Base-by-base conservation (phyloP, 2,888 invertebrate genomes). In the Orchesellides sinensis region DNA sequence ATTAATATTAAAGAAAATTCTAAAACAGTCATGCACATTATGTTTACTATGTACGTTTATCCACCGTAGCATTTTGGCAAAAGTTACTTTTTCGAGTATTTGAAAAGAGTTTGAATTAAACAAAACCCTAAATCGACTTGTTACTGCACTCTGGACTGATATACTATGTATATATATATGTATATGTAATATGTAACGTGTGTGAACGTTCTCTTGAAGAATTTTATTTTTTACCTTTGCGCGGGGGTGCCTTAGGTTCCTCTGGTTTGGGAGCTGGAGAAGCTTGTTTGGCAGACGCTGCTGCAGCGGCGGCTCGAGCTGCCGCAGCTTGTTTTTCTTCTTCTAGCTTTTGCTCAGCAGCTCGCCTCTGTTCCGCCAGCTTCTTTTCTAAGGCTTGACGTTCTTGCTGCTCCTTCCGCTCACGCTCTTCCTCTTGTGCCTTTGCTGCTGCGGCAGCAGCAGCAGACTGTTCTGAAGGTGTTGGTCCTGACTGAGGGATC, bases 381-480 rank as follows among this genome's bases (percentile, higher is more conserved):
- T 88, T 88, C 68, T 84, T 86, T 25, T 87, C 88, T 2, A 88
- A 21, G 1, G 86, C 88, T 77, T 79, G 75, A 1, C 88, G 81
- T 45, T 87, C 87, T 14, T 47, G n/a, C n/a, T n/a, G n/a, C n/a
- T n/a, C n/a, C n/a, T n/a, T n/a, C n/a, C n/a, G n/a, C n/a, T n/a
- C n/a, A n/a, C 56, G 70, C 4, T 84, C 85, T 14, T 87, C 88
- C 2, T 83, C 35, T 27, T 87, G 83, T n/a, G 86, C 80, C 21
- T 70, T 27, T 14, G 45, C 35, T 19, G 12, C 25, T n/a, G 35
- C 72, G 10, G 74, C 14, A 27, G 52, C 27, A 47, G 68, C 61
- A 49, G 84, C 21, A 10, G 63, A 32, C 21, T 21, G 59, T 10
- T 78, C 40, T 54, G 47, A 25, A 21, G 52, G 52, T 63, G 68